Base-by-base conservation (phyloP, 2,113 vertebrate genomes). In the Cettia cetti region DNA sequence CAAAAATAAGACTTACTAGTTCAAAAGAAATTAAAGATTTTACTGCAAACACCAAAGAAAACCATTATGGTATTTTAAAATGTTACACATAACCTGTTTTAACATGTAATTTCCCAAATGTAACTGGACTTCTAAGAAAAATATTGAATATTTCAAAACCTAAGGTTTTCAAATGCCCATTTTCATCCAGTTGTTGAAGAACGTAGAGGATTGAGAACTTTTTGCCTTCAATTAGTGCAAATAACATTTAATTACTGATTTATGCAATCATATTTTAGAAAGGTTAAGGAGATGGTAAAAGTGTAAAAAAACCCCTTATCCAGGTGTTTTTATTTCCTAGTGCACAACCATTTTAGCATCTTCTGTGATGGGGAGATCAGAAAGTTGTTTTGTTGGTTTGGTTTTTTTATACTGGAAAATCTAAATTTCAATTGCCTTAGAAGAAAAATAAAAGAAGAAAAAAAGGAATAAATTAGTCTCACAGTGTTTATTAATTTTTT, bases 361-460 rank as follows among this genome's bases (percentile, higher is more conserved):
- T 85, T 53, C 20, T 40, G 27, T 60, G 24, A 52, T 4, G 4
- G 7, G 14, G 6, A 69, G 27, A 69, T 56, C 23, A 68, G 30
- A 37, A 26, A 5, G 23, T 37, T 77, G 15, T 21, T 86, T 42
- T 31, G 2, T 11, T 40, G 5, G 3, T 44, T 63, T 37, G 5
- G 0, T 1, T 33, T 45, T 47, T 78, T 80, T 28, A 40, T 37
- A 68, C 13, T 18, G 44, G 42, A 64, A 69, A 72, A 44, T 45
- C 35, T 8, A 56, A 64, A 69, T 66, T 91, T 63, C 47, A 59
- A 54, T 54, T 53, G 11, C 6, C 45, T 53, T 31, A 23, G 9
- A 3, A 1, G 13, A 28, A 52, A 42, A 54, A 21, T 2, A 9
- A 11, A 13, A 37, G 1, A 15, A 28, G 1, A 4, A 26, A 9